Evolutionary conservation across 2,888 invertebrate species (phyloP), one percentile per base, ranked within the genome.

Genomic region (Andrena minutula): DNA sequence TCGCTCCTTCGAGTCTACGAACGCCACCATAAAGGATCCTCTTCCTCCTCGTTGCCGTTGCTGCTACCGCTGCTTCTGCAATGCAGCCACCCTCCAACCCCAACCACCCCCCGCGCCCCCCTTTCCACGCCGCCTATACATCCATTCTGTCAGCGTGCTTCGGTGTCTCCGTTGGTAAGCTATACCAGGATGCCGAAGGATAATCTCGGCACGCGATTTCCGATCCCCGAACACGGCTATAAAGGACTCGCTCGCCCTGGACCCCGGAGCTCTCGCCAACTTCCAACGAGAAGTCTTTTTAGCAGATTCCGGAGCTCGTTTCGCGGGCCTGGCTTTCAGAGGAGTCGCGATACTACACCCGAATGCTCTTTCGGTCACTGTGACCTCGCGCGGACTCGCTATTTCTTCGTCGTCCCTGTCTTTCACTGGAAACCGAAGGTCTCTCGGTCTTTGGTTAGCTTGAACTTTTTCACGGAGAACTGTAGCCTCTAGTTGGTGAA

Each of bases 161-260:
- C 73, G 71, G 66, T 84, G 80, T 84, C 68, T 41, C 30, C 65
- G 53, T 75, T 63, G 74, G 65, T 69, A 64, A 75, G 73, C 74
- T 80, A 77, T 73, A 66, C 73, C 72, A 65, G 74, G 75, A 89
- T 79, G 79, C 77, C 82, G 71, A 70, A 79, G 87, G 84, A 88
- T 87, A 83, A 88, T 87, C 82, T 83, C 71, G 70, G 81, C 76
- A 83, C 83, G 78, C 82, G 85, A 88, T 86, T 83, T 85, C 77
- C 82, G 82, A 88, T 88, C 79, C 79, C 74, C 61, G 58, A 76
- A 53, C 20, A 20, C 68, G 35, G 64, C 77, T 74, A 78, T 70
- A 63, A 77, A 82, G 76, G 75, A 84, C 72, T 75, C 82, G 73
- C 65, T 66, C 71, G 61, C 56, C 35, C 41, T 60, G 58, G 70